Evolutionary conservation across 2,888 invertebrate genomes (phyloP), one percentile per base, ranked within the genome.

Genomic region (Ceriagrion tenellum): DNA sequence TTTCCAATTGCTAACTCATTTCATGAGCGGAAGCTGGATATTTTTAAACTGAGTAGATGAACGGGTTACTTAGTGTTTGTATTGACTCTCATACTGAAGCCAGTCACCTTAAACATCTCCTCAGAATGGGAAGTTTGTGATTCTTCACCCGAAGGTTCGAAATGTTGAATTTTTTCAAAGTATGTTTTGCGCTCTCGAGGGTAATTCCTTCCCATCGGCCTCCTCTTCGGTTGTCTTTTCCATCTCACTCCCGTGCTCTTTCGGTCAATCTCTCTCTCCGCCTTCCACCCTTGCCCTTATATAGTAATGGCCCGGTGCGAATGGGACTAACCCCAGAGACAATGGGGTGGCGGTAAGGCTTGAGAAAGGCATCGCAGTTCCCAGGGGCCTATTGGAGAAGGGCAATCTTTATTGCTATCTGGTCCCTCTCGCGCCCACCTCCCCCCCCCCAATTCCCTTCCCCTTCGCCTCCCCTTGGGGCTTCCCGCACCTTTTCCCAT

Each of bases 351-450:
- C 23, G 89, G 89, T 55, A 55, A 55, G 89, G 89, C 55, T 47
- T 89, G 89, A 81, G 81, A 26, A 55, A 55, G 55, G 89, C 89
- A 89, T n/a, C 89, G 47, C n/a, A 74, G 69, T 63, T 93, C 93
- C 93, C 93, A 47, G 69, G 93, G 69, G 93, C 47, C 93, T 93
- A 93, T 93, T 93, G 69, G 93, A 59, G 40, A 81, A 91, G 91
- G 91, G 93, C 93, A 93, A 93, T 93, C 93, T 93, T 93, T 93
- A 93, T 93, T 93, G 93, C 93, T 93, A 93, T 93, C 93, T 93
- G 93, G 35, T 63, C 91, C 91, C 59, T 59, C 12, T 20, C 20
- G 59, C 18, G 12, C 63, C 59, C 40, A 30, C 91, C 91, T 26
- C 59, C 56, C 30, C 30, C 35, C 63, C 23, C 93, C 69, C n/a